These are phyloP conservation scores for Syngnathus floridae DNA, from an alignment of 2,113 vertebrate genomes.

Conservation along the genomic window DNA sequence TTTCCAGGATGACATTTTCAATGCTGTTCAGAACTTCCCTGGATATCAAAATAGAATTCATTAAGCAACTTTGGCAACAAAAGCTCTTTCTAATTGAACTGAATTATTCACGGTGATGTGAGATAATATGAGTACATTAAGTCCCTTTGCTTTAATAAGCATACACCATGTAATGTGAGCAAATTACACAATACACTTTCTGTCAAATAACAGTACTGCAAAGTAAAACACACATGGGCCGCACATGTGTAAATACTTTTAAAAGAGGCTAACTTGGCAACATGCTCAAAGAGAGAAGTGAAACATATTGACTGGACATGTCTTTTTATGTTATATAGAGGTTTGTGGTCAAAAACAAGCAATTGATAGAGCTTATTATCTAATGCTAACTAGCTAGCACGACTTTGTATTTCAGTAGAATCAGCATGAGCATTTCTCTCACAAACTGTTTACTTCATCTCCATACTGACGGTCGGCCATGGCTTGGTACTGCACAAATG, in stretches of 20 bases:
- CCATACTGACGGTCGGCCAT: background rate
- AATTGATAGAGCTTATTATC: background rate
- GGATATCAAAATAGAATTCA: conserved; percentile 35
- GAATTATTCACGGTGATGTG: background rate
- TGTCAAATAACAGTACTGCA: background rate
- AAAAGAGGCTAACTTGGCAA: background rate
- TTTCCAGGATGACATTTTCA: conserved; percentile 77
- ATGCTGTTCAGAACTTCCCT: conserved; percentile 77
- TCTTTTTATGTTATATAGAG: background rate
- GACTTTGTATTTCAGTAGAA: background rate
- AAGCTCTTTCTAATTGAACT: background rate
- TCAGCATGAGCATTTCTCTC: conserved; percentile 1
- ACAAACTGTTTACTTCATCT: conserved; percentile 44
- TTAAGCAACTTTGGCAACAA: background rate
- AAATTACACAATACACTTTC: background rate
- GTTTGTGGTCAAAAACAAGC: background rate
- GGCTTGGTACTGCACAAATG: conserved; percentile 9
- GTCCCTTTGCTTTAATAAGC: background rate
- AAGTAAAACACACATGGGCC: background rate
- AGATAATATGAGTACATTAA: background rate
- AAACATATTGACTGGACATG: background rate
- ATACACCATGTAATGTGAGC: background rate
- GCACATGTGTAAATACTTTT: background rate
- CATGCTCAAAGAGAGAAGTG: background rate
- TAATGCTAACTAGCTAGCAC: background rate